phyloP scores from a whole-genome alignment of 2,113 vertebrate species.

The Callionymus lyra region DNA sequence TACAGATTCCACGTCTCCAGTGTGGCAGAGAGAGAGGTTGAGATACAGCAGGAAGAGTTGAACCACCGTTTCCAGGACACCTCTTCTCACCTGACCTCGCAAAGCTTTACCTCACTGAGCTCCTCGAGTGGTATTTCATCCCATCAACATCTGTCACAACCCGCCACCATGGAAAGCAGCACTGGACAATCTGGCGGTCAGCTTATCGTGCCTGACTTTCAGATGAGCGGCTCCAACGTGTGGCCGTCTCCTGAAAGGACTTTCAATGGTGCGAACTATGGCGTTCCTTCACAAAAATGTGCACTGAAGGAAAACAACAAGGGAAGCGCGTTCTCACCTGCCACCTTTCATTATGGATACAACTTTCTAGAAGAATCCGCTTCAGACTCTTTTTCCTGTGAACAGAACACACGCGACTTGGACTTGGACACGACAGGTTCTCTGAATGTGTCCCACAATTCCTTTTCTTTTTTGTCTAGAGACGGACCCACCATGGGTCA shows the following conservation, averaged over 20 bases:
- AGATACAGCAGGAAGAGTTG: conserved; percentile 73
- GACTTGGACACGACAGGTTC: conserved; percentile 59
- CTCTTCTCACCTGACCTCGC: conserved; percentile 69
- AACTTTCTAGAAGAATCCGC: conserved; percentile 65
- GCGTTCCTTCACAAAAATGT: conserved; percentile 67
- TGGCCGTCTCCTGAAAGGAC: conserved; percentile 80
- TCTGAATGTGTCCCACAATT: conserved; percentile 61
- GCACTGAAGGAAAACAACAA: conserved; percentile 71
- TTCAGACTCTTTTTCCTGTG: conserved; percentile 63
- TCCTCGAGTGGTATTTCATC: conserved; percentile 50
- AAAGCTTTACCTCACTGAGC: conserved; percentile 80
- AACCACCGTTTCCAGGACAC: conserved; percentile 76
- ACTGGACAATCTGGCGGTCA: conserved; percentile 61
- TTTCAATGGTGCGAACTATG: conserved; percentile 77
- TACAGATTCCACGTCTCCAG: conserved; percentile 75
- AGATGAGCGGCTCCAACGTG: conserved; percentile 60
- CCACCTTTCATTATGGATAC: conserved; percentile 76
- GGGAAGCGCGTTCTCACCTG: conserved; percentile 47
- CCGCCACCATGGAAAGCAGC: conserved; percentile 59
- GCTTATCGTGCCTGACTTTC: conserved; percentile 75
- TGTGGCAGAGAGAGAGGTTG: conserved; percentile 68
- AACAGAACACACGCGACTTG: conserved; percentile 57
- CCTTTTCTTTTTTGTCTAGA: conserved; percentile 68
- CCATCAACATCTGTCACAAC: conserved; percentile 56
- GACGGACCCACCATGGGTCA: conserved; percentile 66